Base-by-base conservation (phyloP, 2,113 vertebrate species). In the Rousettus leschenaultii region DNA sequence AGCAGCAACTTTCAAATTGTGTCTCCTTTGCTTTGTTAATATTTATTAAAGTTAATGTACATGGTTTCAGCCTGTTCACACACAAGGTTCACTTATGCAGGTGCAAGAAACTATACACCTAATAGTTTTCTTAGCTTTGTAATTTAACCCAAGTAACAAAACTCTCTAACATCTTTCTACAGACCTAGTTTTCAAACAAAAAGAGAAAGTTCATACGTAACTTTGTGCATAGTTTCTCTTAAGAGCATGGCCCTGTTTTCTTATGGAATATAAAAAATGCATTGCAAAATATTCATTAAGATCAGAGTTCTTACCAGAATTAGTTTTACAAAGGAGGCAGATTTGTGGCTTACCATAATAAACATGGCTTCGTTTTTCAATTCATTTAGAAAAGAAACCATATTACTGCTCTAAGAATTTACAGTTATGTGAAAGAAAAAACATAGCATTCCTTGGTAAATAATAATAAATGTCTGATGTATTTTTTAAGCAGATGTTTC, bases 321-420 rank as follows among this genome's bases (percentile, higher is more conserved):
- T 98, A 96, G 97, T 98, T 98, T 86, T 98, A 98, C 97, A 96
- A 94, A 95, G 94, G 96, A 98, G 92, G 79, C 88, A 95, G 95
- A 43, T 97, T 79, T 97, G 92, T 98, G 88, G 94, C 85, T 98
- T 91, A 93, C 96, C 95, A 61, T 96, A 96, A 84, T 96, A 95
- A 98, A 95, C 83, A 93, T 71, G 97, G 74, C 95, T 98, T 98
- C 89, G 97, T 98, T 98, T 98, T 98, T 98, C 89, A 98, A 74
- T 98, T 98, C 98, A 98, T 96, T 98, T 97, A 98, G 97, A 97
- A 97, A 97, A 98, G 96, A 98, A 98, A 93, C 95, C 96, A 89
- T 96, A 96, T 95, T 98, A 97, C 98, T 98, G 96, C 97, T 98
- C 97, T 98, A 98, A 98, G 97, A 98, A 98, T 98, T 98, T 98